A percentile compares a stretch with the other conserved stretches of the same genome.
Evolutionary conservation across 2,113 vertebrate genomes (phyloP).

Genomic region (Cinclus mexicanus): DNA sequence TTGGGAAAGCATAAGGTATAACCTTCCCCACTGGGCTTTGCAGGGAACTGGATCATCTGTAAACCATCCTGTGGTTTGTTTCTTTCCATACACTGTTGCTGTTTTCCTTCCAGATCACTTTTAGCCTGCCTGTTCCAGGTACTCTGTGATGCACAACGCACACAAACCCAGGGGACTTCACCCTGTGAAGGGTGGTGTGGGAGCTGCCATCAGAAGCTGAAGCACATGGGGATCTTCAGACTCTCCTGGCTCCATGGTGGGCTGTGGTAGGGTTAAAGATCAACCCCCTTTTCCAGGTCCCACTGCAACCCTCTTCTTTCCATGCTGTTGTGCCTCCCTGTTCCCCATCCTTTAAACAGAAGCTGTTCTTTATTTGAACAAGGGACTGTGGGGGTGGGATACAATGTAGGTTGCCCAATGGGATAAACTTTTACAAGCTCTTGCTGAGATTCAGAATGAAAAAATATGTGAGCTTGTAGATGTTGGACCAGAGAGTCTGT

Average conservation of each 20-base stretch:
- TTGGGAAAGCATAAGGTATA: background rate
- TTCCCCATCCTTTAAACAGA: background rate
- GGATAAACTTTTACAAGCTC: background rate
- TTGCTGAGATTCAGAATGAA: background rate
- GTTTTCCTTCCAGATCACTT: background rate
- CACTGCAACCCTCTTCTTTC: background rate
- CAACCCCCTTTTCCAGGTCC: background rate
- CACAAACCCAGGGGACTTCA: background rate
- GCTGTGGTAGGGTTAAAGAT: background rate
- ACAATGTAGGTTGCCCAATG: background rate
- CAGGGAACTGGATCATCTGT: background rate
- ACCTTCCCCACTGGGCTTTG: background rate
- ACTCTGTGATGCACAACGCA: rapidly evolving
- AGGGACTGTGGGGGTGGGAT: background rate
- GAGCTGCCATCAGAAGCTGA: background rate
- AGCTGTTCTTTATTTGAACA: background rate
- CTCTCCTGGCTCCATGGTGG: background rate
- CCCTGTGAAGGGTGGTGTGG: rapidly evolving
- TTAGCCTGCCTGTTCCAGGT: background rate
- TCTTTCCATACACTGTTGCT: background rate
- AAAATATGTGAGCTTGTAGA: background rate
- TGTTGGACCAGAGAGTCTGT: background rate
- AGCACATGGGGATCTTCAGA: background rate
- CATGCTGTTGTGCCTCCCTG: rapidly evolving
- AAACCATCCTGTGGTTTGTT: background rate